These are phyloP conservation scores for Muschampia plurimacula DNA, from an alignment of 2,888 invertebrate genomes.

Conservation along the genomic window DNA sequence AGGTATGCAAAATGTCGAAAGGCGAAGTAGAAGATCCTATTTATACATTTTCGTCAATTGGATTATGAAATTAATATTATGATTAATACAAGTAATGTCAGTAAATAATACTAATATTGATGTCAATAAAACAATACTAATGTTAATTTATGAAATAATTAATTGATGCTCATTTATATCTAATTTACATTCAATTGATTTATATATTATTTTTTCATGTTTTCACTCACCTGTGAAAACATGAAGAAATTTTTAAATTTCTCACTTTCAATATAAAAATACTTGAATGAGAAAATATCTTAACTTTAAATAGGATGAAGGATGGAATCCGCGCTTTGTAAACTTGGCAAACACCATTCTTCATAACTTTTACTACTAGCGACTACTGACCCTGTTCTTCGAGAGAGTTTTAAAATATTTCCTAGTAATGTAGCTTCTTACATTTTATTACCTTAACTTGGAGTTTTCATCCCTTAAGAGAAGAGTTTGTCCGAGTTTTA, in stretches of 20 bases:
- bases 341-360: conserved; percentile 34
- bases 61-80: no score
- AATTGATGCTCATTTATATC: no score
- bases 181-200: no score
- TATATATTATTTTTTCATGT: no score
- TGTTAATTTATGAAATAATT: no score
- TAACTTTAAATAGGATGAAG: conserved; percentile 25
- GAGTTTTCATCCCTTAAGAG: conserved; percentile 6
- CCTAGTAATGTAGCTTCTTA: conserved; percentile 13
- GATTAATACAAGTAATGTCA: no score
- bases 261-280: conserved; percentile 13
- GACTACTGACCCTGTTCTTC: conserved; percentile 15
- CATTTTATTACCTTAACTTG: conserved; percentile 15
- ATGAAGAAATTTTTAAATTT: not conserved
- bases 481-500: not conserved
- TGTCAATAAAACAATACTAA: no score
- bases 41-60: no score
- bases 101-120: no score
- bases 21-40: no score
- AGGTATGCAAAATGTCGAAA: no score
- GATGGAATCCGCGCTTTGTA: conserved; percentile 24
- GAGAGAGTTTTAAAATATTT: conserved; percentile 14
- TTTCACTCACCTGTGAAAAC: not conserved
- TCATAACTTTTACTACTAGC: conserved; percentile 30
- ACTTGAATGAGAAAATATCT: conserved; percentile 6